phyloP scores from a whole-genome alignment of 2,113 vertebrate genomes.

The Epinephelus lanceolatus region DNA sequence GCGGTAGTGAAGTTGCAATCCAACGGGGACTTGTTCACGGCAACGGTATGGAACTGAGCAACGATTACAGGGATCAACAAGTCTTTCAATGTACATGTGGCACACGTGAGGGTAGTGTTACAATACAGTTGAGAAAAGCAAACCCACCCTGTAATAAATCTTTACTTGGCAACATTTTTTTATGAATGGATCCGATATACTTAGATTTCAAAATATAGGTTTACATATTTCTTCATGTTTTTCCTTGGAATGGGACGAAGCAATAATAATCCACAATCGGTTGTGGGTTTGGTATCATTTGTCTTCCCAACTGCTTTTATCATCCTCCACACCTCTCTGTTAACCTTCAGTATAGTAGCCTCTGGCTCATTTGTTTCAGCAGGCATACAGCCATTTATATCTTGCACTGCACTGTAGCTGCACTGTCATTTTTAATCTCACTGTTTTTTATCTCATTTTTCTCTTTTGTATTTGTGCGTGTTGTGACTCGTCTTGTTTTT shows the following conservation, averaged over 20 bases:
- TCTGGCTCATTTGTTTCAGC: constrained; percentile 1
- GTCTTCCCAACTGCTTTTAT: neutral
- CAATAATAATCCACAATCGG: neutral
- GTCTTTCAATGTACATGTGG: neutral
- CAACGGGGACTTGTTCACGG: neutral
- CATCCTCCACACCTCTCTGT: neutral
- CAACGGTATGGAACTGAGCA: neutral
- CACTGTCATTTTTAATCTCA: neutral
- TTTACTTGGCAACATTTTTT: neutral
- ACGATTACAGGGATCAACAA: neutral
- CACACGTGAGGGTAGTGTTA: neutral
- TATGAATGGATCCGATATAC: neutral
- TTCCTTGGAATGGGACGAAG: neutral
- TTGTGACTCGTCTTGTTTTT: no score
- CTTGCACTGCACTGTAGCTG: neutral
- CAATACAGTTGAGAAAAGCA: neutral
- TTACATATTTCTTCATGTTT: no score
- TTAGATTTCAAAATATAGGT: neutral
- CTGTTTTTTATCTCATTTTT: neutral
- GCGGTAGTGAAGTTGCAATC: neutral
- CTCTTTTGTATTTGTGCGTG: no score
- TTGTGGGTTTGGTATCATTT: neutral
- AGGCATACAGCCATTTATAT: neutral
- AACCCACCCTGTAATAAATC: neutral
- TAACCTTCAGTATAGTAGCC: neutral